A percentile compares a stretch with the other conserved stretches of the same genome.
Evolutionary conservation across 1,140 invertebrate species (phyloP).

Genomic region (Telenomus remus): DNA sequence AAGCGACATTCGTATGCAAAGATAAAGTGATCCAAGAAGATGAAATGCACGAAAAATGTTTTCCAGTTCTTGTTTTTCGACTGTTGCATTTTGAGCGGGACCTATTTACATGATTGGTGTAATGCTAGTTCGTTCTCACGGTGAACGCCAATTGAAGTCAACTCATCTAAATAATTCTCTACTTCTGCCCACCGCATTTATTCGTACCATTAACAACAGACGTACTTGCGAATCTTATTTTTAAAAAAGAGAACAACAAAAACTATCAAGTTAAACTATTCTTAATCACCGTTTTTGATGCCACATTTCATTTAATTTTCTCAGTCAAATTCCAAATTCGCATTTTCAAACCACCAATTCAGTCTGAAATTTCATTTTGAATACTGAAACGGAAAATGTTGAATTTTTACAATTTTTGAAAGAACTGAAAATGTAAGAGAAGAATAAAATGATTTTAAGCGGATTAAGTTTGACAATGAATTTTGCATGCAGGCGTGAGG

Average conservation of each 20-base stretch:
- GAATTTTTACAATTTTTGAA: too few relatives aligned
- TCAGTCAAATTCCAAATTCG: too few relatives aligned
- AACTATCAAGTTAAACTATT: neutral
- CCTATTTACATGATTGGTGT: slow-evolving; percentile 61
- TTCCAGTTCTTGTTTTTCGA: too few relatives aligned
- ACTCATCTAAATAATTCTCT: slow-evolving; percentile 70
- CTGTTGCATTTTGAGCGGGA: neutral
- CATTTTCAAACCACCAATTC: too few relatives aligned
- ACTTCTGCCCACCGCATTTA: slow-evolving; percentile 55
- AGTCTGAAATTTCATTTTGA: too few relatives aligned
- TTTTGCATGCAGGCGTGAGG: slow-evolving; percentile 11
- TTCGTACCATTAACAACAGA: slow-evolving; percentile 23
- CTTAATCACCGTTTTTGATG: neutral
- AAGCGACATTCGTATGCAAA: too few relatives aligned
- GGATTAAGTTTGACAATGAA: slow-evolving; percentile 27
- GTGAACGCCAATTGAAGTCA: slow-evolving; percentile 70
- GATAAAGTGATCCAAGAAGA: neutral
- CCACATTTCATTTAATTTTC: too few relatives aligned
- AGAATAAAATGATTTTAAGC: too few relatives aligned
- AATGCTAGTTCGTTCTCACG: slow-evolving; percentile 64
- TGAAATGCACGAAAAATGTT: neutral
- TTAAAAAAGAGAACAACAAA: neutral
- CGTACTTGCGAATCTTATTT: slow-evolving; percentile 1
- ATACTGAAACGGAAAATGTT: neutral
- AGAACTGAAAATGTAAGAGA: too few relatives aligned